Evolutionary conservation across 2,797 vertebrate species (phyloP).

Genomic region (Knipowitschia caucasica): DNA sequence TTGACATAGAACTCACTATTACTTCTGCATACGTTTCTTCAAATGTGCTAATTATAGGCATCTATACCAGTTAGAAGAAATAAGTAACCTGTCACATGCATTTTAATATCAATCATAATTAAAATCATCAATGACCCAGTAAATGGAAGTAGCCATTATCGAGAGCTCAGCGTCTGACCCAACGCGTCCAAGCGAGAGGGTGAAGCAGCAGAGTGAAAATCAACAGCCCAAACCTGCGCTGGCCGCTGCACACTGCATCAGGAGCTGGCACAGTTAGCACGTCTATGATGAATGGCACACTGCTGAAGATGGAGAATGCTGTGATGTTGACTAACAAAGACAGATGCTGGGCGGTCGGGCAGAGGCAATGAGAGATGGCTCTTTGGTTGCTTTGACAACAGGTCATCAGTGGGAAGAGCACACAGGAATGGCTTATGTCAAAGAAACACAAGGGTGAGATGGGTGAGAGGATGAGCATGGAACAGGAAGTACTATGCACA

Average conservation of each 20-base stretch:
- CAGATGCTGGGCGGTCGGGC: slow-evolving; percentile 62
- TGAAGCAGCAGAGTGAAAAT: slow-evolving; percentile 43
- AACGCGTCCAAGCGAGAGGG: slow-evolving; percentile 36
- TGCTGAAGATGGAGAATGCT: slow-evolving; percentile 48
- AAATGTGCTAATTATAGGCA: too few species aligned
- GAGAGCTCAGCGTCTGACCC: slow-evolving; percentile 38
- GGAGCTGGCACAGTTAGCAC: slow-evolving; percentile 55
- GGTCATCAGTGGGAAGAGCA: slow-evolving; percentile 51
- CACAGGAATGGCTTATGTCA: slow-evolving; percentile 58
- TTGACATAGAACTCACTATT: too few species aligned
- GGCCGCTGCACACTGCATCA: slow-evolving; percentile 42
- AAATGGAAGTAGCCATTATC: neutral
- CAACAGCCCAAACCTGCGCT: slow-evolving; percentile 54
- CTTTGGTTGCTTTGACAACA: slow-evolving; percentile 56
- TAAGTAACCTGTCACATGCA: too few species aligned
- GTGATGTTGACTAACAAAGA: slow-evolving; percentile 68
- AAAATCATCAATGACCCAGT: slow-evolving; percentile 13
- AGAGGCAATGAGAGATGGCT: slow-evolving; percentile 65
- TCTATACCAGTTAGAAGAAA: too few species aligned
- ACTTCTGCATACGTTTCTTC: too few species aligned
- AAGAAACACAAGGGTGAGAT: slow-evolving; percentile 54
- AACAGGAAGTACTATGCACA: slow-evolving; percentile 9
- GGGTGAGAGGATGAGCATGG: slow-evolving; percentile 38
- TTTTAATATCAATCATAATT: slow-evolving; percentile 15
- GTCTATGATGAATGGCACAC: slow-evolving; percentile 59